Base-by-base conservation (phyloP, 2,888 invertebrate genomes). In the Amphipoea oculea region DNA sequence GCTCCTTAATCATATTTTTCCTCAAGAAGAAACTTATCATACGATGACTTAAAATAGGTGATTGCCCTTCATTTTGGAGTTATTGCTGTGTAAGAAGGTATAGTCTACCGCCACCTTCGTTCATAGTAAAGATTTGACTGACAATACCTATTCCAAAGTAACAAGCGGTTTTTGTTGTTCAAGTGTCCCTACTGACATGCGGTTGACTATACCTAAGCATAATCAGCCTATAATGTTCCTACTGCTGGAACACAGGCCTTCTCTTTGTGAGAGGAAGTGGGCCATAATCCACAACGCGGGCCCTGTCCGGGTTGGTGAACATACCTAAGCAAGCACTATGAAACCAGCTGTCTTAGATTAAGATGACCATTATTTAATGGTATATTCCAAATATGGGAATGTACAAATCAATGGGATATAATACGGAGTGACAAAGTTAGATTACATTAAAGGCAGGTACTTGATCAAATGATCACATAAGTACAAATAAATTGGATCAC, bases 1-100 rank as follows among this genome's bases (percentile, higher is more conserved):
- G 51, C 71, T 71, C 51, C 65, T 68, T 63, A 57, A 77, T 65
- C 71, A 77, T 77, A 81, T 82, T 83, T 82, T 82, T 69, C 72
- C 57, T 78, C 36, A 60, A 74, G 68, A 81, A 75, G 71, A 63
- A 68, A 72, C 72, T 68, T 69, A 65, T 68, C 76, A 68, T 67
- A 51, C 7, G 36, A 57, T n/a, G 17, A 60, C 45, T 62, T 73
- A 62, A 80, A 72, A 79, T 42, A 71, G 48, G 57, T 23, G 9
- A 36, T 72, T 79, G 57, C 40, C 80, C 65, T 51, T 79, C 65
- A 70, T 65, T 17, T n/a, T 48, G 4, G 23, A 65, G 54, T 42
- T 66, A 60, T 48, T 57, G 40, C 23, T 45, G 36, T n/a, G 9
- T 57, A n/a, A n/a, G 29, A 29, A 29, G 29, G 57, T 57, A n/a